phyloP scores from a whole-genome alignment of 2,113 vertebrate species.

The Takifugu flavidus region DNA sequence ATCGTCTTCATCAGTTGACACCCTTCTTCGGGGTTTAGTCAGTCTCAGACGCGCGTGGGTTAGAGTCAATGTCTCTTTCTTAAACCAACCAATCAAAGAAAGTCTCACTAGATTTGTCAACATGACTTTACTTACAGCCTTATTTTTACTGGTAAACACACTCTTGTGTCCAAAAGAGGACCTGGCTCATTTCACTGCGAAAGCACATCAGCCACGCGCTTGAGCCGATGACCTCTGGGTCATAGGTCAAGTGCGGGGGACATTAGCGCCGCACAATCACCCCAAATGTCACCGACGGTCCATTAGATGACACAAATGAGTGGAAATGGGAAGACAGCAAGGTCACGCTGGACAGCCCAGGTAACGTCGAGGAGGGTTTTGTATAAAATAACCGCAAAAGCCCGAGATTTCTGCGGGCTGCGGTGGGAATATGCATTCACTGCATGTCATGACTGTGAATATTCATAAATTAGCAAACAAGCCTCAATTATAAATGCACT shows the following conservation, averaged over 20 bases:
- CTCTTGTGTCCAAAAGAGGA: constrained; percentile 4
- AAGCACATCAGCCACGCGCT: constrained; percentile 45
- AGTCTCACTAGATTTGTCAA: neutral
- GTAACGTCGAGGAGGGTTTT: too few relatives aligned
- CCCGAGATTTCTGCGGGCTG: too few relatives aligned
- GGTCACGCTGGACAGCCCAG: too few relatives aligned
- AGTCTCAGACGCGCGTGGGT: constrained; percentile 8
- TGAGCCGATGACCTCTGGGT: constrained; percentile 48
- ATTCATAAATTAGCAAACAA: too few relatives aligned
- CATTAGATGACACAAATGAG: too few relatives aligned
- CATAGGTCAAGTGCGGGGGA: constrained; percentile 54
- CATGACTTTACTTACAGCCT: too few relatives aligned
- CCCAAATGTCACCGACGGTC: constrained; percentile 38
- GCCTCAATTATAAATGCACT: too few relatives aligned
- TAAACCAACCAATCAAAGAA: constrained; percentile 11
- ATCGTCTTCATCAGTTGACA: neutral
- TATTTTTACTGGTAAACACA: constrained; percentile 4
- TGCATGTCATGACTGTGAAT: too few relatives aligned
- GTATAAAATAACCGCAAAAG: too few relatives aligned
- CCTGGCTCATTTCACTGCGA: constrained; percentile 24
- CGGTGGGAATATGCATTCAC: too few relatives aligned
- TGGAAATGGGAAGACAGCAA: too few relatives aligned
- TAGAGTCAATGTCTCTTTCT: neutral
- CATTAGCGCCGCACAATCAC: constrained; percentile 41
- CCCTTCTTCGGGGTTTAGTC: neutral